phyloP scores from a whole-genome alignment of 2,797 vertebrate species.

The Mus caroli region DNA sequence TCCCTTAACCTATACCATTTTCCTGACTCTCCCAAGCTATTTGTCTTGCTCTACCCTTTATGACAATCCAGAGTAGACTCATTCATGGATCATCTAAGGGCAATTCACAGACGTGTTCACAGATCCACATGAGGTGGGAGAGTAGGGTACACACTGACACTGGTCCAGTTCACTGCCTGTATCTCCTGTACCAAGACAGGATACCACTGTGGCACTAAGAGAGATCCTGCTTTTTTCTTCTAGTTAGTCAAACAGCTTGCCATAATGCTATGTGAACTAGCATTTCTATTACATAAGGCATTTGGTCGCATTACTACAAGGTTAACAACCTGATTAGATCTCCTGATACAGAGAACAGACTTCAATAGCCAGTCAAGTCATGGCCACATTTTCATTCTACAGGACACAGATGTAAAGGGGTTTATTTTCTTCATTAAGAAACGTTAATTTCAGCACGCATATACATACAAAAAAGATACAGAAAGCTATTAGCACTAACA shows the following conservation, averaged over 20 bases:
- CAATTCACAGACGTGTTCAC: background rate
- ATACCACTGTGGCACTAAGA: background rate
- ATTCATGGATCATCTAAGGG: background rate
- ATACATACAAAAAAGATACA: background rate
- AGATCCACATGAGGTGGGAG: fast-evolving
- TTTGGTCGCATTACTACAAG: background rate
- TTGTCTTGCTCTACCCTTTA: background rate
- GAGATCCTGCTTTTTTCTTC: background rate
- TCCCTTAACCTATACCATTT: background rate
- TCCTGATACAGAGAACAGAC: background rate
- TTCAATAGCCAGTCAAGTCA: background rate
- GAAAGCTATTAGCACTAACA: conserved; percentile 24
- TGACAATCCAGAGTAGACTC: background rate
- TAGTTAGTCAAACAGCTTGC: background rate
- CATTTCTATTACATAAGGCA: background rate
- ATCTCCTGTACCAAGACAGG: no score
- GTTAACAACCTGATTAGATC: background rate
- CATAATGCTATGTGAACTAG: background rate
- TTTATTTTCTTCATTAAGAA: conserved; percentile 25
- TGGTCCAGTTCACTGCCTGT: background rate
- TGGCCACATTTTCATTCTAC: background rate
- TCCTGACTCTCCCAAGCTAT: background rate
- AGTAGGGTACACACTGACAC: fast-evolving
- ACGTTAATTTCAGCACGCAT: background rate
- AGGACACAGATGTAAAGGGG: background rate